Evolutionary conservation across 2,113 vertebrate genomes (phyloP), one percentile per base, ranked within the genome.

Genomic region (Cyprinodon variegatus): DNA sequence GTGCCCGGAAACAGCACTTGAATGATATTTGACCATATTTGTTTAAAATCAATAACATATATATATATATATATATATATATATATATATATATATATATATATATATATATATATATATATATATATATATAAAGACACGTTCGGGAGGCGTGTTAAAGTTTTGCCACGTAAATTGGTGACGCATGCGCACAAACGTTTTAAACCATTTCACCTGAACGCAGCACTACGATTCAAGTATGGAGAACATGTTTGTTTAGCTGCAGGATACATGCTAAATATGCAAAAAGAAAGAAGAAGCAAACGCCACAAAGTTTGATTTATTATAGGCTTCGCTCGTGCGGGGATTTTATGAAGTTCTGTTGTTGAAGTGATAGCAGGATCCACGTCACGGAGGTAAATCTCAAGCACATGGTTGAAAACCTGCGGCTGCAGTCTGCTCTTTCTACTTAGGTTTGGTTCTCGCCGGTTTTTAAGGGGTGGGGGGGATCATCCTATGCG

Each of bases 401-500:
- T 73, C 11, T 38, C 4, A 41, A 41, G 5, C 41, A 41, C 41
- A 41, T 41, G 20, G 50, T 3, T 8, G 50, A 20, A 68, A 40
- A 39, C 37, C 62, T 40, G 62, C 15, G 50, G 17, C 50, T 57
- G 50, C 50, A n/a, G 50, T 57, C 20, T n/a, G 5, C 11, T 11
- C 43, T 11, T 15, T 57, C 20, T 8, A 15, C n/a, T 57, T 38
- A 13, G 53, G 22, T 72, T 78, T 43, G 48, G 61, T 74, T 74
- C 38, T 41, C 38, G 9, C 53, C 9, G 45, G 70, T 36, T 78
- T 63, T 68, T 4, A 79, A 59, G 50, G n/a, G 50, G 7, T n/a
- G 50, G 29, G 6, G 61, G 76, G 89, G 82, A 88, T 41, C 87
- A 76, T 82, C 86, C 88, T 87, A 78, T 4, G 48, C 15, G 48